Evolutionary conservation across 2,888 invertebrate genomes (phyloP).

Genomic region (Acleris holmiana): DNA sequence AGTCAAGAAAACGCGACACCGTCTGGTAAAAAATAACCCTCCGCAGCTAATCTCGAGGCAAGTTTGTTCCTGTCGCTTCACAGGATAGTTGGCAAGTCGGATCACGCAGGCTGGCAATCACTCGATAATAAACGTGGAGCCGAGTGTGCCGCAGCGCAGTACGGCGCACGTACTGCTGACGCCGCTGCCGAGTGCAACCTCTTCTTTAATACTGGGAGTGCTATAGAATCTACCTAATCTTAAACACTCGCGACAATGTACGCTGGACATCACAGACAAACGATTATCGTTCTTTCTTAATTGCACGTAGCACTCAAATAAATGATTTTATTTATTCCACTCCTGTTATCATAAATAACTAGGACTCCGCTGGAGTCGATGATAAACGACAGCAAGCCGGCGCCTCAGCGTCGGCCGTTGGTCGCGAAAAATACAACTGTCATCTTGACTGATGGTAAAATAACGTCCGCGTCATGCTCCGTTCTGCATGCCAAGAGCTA

Average conservation of each 20-base stretch:
- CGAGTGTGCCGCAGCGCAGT: slow-evolving; percentile 59
- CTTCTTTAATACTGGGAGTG: slow-evolving; percentile 21
- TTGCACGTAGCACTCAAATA: slow-evolving; percentile 44
- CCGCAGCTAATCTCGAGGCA: slow-evolving; percentile 65
- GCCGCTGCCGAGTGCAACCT: slow-evolving; percentile 48
- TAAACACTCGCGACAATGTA: slow-evolving; percentile 16
- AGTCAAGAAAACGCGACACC: not conserved
- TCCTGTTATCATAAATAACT: slow-evolving; percentile 67
- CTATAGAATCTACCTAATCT: not conserved
- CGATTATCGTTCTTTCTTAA: not conserved
- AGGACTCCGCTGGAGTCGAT: slow-evolving; percentile 68
- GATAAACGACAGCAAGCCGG: slow-evolving; percentile 76
- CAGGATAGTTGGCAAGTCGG: slow-evolving; percentile 73
- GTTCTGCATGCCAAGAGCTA: slow-evolving; percentile 75
- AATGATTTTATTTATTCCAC: slow-evolving; percentile 56
- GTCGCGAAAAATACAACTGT: slow-evolving; percentile 82
- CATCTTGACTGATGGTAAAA: slow-evolving; percentile 82
- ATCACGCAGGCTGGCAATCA: slow-evolving; percentile 81
- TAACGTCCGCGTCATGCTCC: slow-evolving; percentile 76
- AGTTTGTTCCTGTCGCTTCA: slow-evolving; percentile 63
- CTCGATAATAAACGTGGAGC: slow-evolving; percentile 79
- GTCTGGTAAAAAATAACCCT: slow-evolving; percentile 11
- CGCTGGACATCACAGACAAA: not conserved
- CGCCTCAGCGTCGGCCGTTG: slow-evolving; percentile 77
- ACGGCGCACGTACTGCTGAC: slow-evolving; percentile 73